phyloP scores from a whole-genome alignment of 1,140 invertebrate species.

The Colletes latitarsis region DNA sequence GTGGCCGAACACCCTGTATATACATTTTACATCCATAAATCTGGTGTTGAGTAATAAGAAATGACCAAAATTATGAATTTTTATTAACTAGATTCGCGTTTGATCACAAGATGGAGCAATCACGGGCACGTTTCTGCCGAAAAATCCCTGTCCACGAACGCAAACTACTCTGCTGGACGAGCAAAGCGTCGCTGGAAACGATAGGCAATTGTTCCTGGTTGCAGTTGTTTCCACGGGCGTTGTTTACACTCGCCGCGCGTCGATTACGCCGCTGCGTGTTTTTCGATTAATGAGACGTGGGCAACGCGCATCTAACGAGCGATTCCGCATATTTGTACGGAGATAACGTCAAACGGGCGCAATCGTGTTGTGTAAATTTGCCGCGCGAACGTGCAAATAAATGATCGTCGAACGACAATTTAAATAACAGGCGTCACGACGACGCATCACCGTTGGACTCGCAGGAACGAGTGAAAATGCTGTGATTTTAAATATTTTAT shows the following conservation, averaged over 20 bases:
- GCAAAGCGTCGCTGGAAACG: not conserved
- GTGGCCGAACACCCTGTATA: no score
- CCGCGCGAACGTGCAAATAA: constrained; percentile 38
- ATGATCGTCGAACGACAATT: constrained; percentile 38
- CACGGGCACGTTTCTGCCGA: not conserved
- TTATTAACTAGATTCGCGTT: no score
- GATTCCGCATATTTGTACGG: constrained; percentile 45
- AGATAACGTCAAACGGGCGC: constrained; percentile 11
- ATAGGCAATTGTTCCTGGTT: not conserved
- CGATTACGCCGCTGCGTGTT: constrained; percentile 32
- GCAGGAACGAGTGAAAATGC: not conserved
- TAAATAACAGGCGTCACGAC: constrained; percentile 24
- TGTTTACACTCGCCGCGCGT: constrained; percentile 29
- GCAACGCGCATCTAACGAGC: not conserved
- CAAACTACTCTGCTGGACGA: no score
- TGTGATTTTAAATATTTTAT: no score
- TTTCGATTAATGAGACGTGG: constrained; percentile 45
- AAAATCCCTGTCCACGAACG: not conserved
- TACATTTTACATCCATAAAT: no score
- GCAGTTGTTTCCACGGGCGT: constrained; percentile 4
- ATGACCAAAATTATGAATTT: no score
- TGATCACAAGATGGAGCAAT: no score
- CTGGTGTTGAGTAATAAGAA: no score
- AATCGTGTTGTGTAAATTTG: constrained; percentile 38
- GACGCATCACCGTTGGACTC: not conserved